Evolutionary conservation across 2,113 vertebrate genomes (phyloP).

Genomic region (Actenoides lindsayi): DNA sequence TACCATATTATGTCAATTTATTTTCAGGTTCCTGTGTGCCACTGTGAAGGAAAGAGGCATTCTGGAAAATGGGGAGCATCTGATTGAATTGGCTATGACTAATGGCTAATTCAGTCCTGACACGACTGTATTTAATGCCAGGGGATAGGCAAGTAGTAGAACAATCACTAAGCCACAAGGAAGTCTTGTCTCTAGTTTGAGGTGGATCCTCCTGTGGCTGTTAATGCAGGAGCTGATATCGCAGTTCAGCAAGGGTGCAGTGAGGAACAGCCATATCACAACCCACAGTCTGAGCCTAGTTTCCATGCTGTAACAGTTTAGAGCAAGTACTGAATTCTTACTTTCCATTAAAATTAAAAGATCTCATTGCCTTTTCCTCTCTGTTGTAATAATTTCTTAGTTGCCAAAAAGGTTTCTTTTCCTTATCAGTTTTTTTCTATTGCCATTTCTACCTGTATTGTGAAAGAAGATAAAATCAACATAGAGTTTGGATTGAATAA

Average conservation of each 20-base stretch:
- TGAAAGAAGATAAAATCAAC: background rate
- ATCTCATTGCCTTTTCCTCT: background rate
- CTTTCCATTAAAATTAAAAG: background rate
- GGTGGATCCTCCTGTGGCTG: background rate
- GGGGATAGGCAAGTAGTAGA: background rate
- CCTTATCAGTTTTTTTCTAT: background rate
- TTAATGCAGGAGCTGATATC: background rate
- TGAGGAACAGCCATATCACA: background rate
- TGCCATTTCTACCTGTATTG: background rate
- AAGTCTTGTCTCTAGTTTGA: background rate
- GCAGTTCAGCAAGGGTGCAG: background rate
- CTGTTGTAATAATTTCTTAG: background rate
- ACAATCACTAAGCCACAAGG: background rate
- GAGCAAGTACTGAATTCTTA: background rate
- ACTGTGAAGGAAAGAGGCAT: background rate
- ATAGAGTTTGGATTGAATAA: background rate
- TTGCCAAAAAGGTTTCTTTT: background rate
- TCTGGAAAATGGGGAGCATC: background rate
- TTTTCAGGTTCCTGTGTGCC: background rate
- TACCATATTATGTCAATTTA: background rate
- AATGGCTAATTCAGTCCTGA: background rate
- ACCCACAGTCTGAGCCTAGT: background rate
- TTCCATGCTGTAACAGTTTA: background rate
- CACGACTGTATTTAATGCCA: accelerated
- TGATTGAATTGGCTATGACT: background rate